Conservation (phyloP, 2,888 invertebrate genomes). For the Thecophora atra region DNA sequence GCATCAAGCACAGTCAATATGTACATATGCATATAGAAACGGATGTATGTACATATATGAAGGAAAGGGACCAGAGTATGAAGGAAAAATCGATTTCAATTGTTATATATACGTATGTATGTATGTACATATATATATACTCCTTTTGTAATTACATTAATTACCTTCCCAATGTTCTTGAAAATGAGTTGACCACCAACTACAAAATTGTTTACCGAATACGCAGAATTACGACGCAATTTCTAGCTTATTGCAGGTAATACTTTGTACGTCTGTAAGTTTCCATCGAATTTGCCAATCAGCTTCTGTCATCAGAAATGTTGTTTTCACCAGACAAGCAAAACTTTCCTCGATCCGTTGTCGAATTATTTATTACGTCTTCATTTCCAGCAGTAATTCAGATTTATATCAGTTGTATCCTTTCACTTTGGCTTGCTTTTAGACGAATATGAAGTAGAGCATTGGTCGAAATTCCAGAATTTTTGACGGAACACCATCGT, state of each 20-base stretch:
- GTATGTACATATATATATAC: too few species aligned
- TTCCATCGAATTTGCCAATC: neutral
- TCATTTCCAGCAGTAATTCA: neutral
- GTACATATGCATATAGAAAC: too few species aligned
- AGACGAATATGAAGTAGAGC: conserved; percentile 18
- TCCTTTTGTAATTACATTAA: too few species aligned
- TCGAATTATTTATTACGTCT: neutral
- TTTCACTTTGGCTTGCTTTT: conserved; percentile 27
- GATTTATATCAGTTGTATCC: neutral
- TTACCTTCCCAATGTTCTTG: conserved; percentile 33
- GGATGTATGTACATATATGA: too few species aligned
- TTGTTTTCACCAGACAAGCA: too few species aligned
- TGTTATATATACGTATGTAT: too few species aligned
- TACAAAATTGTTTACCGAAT: too few species aligned
- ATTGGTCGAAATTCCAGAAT: neutral
- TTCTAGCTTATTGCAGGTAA: neutral
- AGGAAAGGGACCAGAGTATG: too few species aligned
- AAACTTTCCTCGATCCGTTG: neutral
- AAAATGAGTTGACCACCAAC: conserved; percentile 11
- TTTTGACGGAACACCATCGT: conserved; percentile 13
- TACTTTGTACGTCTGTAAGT: neutral
- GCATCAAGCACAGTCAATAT: too few species aligned
- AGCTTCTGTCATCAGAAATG: neutral
- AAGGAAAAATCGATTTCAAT: too few species aligned
- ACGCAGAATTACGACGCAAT: too few species aligned